Evolutionary conservation across 1,140 invertebrate species (phyloP).

Genomic region (Ceratina japonica): DNA sequence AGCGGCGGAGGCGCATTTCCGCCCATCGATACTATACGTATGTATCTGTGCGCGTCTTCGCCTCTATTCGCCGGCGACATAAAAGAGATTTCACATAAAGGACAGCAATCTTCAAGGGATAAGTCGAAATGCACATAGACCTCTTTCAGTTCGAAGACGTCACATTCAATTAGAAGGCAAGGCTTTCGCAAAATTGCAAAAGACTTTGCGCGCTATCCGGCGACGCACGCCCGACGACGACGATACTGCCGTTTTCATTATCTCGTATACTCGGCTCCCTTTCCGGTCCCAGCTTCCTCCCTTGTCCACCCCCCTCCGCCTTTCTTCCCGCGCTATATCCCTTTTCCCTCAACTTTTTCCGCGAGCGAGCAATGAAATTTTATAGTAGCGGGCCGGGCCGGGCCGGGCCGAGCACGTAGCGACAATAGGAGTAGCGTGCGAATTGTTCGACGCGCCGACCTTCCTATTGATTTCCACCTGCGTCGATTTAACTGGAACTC

Average conservation of each 20-base stretch:
- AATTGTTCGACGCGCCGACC: conserved; percentile 54
- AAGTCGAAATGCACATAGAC: conserved; percentile 37
- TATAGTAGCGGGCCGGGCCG: conserved; percentile 28
- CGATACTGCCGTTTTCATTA: conserved; percentile 37
- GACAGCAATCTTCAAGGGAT: conserved; percentile 33
- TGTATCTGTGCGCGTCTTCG: background rate
- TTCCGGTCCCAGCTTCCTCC: background rate
- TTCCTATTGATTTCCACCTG: conserved; percentile 62
- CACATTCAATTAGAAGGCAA: conserved; percentile 47
- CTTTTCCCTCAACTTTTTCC: background rate
- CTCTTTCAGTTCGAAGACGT: conserved; percentile 27
- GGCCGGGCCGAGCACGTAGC: conserved; percentile 41
- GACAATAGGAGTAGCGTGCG: conserved; percentile 49
- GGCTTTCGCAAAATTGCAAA: conserved; percentile 34
- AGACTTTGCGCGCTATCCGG: no score
- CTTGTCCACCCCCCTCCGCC: background rate
- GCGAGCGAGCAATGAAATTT: conserved; percentile 51
- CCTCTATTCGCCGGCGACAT: background rate
- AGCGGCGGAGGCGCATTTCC: background rate
- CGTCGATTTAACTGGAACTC: conserved; percentile 56
- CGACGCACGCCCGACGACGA: background rate
- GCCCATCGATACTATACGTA: conserved; percentile 18
- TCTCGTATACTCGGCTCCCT: background rate
- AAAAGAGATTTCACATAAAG: conserved; percentile 29
- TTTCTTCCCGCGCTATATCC: no score